Evolutionary conservation across 2,797 vertebrate genomes (phyloP).

Genomic region (Spinibarbus caldwelli): DNA sequence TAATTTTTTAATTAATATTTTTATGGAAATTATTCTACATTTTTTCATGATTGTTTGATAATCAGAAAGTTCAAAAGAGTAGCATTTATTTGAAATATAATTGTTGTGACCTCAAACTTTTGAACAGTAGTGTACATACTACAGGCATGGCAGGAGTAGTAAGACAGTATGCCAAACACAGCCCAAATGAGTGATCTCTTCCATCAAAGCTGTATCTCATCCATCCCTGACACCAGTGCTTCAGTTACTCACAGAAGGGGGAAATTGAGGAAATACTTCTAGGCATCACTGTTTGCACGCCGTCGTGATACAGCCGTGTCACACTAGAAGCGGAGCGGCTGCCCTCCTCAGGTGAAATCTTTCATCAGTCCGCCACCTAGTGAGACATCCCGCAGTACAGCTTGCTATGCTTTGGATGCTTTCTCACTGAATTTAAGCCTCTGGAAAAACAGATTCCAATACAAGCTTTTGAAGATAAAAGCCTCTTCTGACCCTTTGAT

Average conservation of each 20-base stretch:
- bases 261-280: slow-evolving; percentile 4
- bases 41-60: background rate
- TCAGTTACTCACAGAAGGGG: background rate
- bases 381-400: slow-evolving; percentile 63
- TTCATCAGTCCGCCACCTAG: slow-evolving; percentile 73
- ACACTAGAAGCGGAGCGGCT: background rate
- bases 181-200: background rate
- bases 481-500: slow-evolving; percentile 66
- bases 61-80: background rate
- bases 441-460: slow-evolving; percentile 58
- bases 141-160: background rate
- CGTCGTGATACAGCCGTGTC: background rate
- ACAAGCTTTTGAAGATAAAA: slow-evolving; percentile 65
- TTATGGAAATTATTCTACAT: background rate
- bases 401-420: slow-evolving; percentile 37
- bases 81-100: background rate
- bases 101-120: background rate
- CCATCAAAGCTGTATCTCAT: background rate
- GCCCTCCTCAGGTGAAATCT: slow-evolving; percentile 47
- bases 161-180: background rate
- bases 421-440: slow-evolving; percentile 58
- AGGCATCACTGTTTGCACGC: background rate
- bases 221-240: background rate
- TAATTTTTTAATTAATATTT: background rate
- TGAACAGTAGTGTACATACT: background rate